Conservation (phyloP, 2,888 invertebrate genomes). For the Rhingia rostrata region DNA sequence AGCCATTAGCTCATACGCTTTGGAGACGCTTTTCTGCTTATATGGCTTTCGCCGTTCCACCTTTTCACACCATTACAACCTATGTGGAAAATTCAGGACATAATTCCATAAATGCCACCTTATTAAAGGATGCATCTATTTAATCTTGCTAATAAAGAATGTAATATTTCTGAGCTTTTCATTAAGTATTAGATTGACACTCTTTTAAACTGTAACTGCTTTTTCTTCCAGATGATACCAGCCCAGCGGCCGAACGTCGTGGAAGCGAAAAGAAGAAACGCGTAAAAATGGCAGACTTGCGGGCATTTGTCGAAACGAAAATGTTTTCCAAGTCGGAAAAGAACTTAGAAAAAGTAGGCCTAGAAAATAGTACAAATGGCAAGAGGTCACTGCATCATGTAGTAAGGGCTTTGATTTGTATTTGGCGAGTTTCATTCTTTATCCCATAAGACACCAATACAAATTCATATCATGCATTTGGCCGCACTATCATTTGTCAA, state of each 20-base stretch:
- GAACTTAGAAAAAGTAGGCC: conserved; percentile 94
- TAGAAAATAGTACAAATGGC: conserved; percentile 84
- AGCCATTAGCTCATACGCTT: too few species aligned
- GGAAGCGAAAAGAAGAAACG: conserved; percentile 93
- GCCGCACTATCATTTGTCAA: conserved; percentile 56
- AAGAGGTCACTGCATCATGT: conserved; percentile 87
- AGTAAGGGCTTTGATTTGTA: conserved; percentile 83
- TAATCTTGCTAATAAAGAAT: too few species aligned
- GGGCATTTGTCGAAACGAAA: conserved; percentile 96
- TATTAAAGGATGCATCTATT: too few species aligned
- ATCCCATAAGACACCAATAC: conserved; percentile 45
- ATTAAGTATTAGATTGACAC: too few species aligned
- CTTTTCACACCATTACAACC: too few species aligned
- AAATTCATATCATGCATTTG: conserved; percentile 66
- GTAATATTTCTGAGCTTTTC: too few species aligned
- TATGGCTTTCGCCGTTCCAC: too few species aligned
- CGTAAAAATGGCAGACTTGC: conserved; percentile 95
- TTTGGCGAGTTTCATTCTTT: conserved; percentile 36
- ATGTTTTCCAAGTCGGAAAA: conserved; percentile 95
- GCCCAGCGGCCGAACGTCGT: conserved; percentile 84
- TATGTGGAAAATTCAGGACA: too few species aligned
- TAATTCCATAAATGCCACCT: too few species aligned
- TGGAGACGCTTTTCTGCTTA: too few species aligned
- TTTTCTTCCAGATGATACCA: conserved; percentile 78
- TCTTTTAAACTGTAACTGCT: too few species aligned